phyloP scores from a whole-genome alignment of 1,140 invertebrate genomes.

The Pristionchus pacificus region DNA sequence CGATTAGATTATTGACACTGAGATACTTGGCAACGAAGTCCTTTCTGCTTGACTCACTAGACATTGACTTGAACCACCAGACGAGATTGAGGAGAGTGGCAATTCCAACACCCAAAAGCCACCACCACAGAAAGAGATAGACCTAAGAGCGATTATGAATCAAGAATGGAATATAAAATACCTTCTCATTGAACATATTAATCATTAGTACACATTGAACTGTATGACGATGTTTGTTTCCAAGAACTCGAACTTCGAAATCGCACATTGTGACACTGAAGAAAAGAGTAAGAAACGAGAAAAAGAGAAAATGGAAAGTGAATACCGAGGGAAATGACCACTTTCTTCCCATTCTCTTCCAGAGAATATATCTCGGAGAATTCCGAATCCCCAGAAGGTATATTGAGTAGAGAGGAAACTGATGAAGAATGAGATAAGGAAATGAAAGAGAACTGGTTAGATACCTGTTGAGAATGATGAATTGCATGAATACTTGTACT shows the following conservation, averaged over 20 bases:
- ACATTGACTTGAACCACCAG: slow-evolving; percentile 38
- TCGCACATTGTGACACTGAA: slow-evolving; percentile 63
- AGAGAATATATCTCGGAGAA: slow-evolving; percentile 59
- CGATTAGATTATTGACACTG: slow-evolving; percentile 31
- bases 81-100: slow-evolving; percentile 42
- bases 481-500: slow-evolving; percentile 60
- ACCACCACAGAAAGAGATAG: slow-evolving; percentile 59
- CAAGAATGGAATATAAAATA: background rate
- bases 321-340: slow-evolving; percentile 53
- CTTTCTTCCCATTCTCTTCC: slow-evolving; percentile 59
- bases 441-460: background rate
- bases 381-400: slow-evolving; percentile 62
- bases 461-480: slow-evolving; percentile 60
- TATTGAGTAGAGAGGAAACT: slow-evolving; percentile 61
- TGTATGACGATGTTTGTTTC: slow-evolving; percentile 51
- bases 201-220: slow-evolving; percentile 59
- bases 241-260: slow-evolving; percentile 51
- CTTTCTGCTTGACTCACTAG: slow-evolving; percentile 22
- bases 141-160: slow-evolving; percentile 17
- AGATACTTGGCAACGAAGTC: slow-evolving; percentile 41
- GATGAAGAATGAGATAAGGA: background rate
- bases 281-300: slow-evolving; percentile 32
- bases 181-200: slow-evolving; percentile 59
- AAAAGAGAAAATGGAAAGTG: background rate
- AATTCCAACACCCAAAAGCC: slow-evolving; percentile 53